A percentile compares a stretch with the other conserved stretches of the same genome.
Conservation (phyloP, 2,797 vertebrate species). For the Cirrhinus mrigala region DNA sequence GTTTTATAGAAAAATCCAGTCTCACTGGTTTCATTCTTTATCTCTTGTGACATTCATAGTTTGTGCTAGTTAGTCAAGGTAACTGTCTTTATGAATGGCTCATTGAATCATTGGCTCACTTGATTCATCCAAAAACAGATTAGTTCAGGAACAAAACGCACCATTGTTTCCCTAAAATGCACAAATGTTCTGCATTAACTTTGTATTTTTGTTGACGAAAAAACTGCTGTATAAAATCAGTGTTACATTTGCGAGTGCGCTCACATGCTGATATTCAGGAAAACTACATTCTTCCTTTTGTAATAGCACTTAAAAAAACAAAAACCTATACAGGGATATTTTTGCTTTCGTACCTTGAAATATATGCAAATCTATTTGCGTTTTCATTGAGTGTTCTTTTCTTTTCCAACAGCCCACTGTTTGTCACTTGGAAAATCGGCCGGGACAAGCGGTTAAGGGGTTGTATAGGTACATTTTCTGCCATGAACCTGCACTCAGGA, state of each 20-base stretch:
- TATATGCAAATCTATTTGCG: too few relatives aligned
- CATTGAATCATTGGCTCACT: not conserved
- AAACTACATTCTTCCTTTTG: not conserved
- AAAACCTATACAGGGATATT: not conserved
- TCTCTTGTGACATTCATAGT: too few relatives aligned
- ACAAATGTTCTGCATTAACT: not conserved
- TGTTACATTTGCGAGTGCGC: too few relatives aligned
- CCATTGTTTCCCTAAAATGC: not conserved
- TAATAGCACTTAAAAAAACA: not conserved
- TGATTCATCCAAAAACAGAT: not conserved
- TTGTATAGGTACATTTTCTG: conserved; percentile 99
- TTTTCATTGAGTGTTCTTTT: not conserved
- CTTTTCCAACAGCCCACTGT: conserved; percentile 89
- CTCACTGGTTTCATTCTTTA: too few relatives aligned
- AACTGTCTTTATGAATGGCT: not conserved
- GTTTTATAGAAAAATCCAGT: too few relatives aligned
- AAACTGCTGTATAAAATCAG: not conserved
- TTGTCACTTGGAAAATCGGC: conserved; percentile 99
- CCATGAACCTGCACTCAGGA: conserved; percentile 99
- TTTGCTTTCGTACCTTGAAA: not conserved
- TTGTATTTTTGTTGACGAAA: not conserved
- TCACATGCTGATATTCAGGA: not conserved
- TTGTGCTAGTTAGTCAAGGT: too few relatives aligned
- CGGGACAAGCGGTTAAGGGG: conserved; percentile 99
- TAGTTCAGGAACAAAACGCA: not conserved